These are phyloP conservation scores for Antitype chi DNA, from an alignment of 2,888 invertebrate genomes.

Conservation along the genomic window DNA sequence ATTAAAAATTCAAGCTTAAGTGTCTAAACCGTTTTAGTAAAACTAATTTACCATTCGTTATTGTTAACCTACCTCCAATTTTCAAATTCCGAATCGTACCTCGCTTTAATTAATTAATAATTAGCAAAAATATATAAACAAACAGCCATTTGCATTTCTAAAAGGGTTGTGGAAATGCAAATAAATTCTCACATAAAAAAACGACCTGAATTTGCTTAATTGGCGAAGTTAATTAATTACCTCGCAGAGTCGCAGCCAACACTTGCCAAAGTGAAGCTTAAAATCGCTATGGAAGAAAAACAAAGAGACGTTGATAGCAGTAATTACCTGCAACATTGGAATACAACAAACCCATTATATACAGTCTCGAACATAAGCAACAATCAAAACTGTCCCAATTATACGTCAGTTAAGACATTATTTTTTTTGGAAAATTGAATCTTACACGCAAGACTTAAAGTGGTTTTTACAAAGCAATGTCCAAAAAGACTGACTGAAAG, in stretches of 20 bases:
- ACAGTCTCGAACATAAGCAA: too few species aligned
- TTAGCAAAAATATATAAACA: conserved; percentile 53
- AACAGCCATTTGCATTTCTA: conserved; percentile 54
- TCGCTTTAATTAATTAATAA: conserved; percentile 56
- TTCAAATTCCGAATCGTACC: conserved; percentile 43
- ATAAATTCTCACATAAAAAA: conserved; percentile 61
- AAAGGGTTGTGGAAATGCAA: conserved; percentile 50
- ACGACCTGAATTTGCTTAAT: conserved; percentile 61
- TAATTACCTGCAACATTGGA: conserved; percentile 34
- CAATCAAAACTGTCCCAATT: too few species aligned
- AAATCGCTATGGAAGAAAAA: conserved; percentile 51
- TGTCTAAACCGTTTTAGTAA: conserved; percentile 4
- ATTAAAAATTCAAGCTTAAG: neutral
- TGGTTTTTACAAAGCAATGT: too few species aligned
- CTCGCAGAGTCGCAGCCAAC: conserved; percentile 36
- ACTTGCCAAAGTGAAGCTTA: conserved; percentile 53
- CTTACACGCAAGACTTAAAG: too few species aligned
- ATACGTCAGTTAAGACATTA: too few species aligned
- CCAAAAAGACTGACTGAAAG: too few species aligned
- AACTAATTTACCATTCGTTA: conserved; percentile 16
- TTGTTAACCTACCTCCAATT: conserved; percentile 36
- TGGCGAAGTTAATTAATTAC: conserved; percentile 68
- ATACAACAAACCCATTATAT: too few species aligned
- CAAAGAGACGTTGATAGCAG: conserved; percentile 36
- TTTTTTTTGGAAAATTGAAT: too few species aligned